phyloP scores from a whole-genome alignment of 2,888 invertebrate species.

The Cepaea hortensis region DNA sequence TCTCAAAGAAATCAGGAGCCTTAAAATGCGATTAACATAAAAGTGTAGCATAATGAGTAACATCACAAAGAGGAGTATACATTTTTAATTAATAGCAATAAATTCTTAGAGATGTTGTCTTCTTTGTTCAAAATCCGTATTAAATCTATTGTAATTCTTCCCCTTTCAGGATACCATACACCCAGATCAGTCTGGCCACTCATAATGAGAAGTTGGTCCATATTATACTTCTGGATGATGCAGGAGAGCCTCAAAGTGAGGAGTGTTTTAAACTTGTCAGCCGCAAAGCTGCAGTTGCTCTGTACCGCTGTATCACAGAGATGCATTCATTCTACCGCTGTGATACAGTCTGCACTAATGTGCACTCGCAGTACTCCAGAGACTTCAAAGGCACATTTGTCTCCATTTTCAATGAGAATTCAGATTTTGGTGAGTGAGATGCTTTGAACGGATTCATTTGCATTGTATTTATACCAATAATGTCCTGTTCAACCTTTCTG shows the following conservation, averaged over 20 bases:
- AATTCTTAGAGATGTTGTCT: no score
- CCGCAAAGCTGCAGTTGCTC: conserved; percentile 86
- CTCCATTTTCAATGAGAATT: conserved; percentile 89
- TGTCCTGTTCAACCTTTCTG: no score
- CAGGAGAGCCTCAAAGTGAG: conserved; percentile 78
- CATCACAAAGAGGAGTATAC: no score
- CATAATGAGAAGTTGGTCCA: conserved; percentile 70
- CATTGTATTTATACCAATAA: no score
- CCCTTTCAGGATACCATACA: conserved; percentile 69
- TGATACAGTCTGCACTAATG: conserved; percentile 91
- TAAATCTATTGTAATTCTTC: no score
- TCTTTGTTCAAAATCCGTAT: no score
- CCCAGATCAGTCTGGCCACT: conserved; percentile 72
- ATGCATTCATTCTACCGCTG: conserved; percentile 95
- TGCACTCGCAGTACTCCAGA: conserved; percentile 90
- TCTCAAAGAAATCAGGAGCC: no score
- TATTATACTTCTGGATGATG: conserved; percentile 68
- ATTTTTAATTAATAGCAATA: no score
- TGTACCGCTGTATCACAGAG: conserved; percentile 87
- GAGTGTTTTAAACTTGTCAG: conserved; percentile 87
- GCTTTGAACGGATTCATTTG: background rate
- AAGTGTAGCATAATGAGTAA: no score
- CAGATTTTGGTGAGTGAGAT: conserved; percentile 65
- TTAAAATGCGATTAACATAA: no score
- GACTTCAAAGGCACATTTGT: conserved; percentile 93